Conservation (phyloP, 2,797 vertebrate genomes). For the Danio choprae region DNA sequence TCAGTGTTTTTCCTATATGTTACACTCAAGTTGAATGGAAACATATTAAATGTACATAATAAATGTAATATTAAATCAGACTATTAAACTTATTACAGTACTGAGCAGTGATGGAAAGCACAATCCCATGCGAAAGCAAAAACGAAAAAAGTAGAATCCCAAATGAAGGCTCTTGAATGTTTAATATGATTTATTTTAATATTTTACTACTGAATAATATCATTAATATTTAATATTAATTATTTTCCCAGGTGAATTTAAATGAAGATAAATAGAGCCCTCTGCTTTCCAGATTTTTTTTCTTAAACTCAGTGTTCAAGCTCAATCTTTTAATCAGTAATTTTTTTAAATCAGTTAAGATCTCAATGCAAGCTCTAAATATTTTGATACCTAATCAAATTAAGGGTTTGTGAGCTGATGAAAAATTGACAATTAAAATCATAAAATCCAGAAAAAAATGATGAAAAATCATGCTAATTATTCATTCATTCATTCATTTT, state of each 20-base stretch:
- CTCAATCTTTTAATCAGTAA: too few species aligned
- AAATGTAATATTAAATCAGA: neutral
- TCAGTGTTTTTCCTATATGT: neutral
- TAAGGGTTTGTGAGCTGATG: neutral
- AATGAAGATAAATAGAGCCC: neutral
- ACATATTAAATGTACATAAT: neutral
- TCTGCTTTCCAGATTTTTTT: neutral
- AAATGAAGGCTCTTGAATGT: neutral
- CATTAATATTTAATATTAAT: neutral
- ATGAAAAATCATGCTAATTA: neutral
- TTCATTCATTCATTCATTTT: too few species aligned
- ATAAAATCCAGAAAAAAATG: neutral
- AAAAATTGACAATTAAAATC: neutral
- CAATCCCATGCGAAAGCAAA: neutral
- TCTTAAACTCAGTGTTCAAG: too few species aligned
- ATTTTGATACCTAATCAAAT: neutral
- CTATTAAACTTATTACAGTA: neutral
- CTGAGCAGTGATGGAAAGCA: neutral
- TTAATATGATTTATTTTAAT: neutral
- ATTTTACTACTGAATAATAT: neutral
- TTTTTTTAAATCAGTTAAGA: neutral
- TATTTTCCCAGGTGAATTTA: neutral
- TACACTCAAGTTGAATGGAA: neutral
- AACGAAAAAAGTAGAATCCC: neutral
- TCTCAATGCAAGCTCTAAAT: too few species aligned